Conservation (phyloP, 2,888 invertebrate species). For the Eristalinus sepulchralis region DNA sequence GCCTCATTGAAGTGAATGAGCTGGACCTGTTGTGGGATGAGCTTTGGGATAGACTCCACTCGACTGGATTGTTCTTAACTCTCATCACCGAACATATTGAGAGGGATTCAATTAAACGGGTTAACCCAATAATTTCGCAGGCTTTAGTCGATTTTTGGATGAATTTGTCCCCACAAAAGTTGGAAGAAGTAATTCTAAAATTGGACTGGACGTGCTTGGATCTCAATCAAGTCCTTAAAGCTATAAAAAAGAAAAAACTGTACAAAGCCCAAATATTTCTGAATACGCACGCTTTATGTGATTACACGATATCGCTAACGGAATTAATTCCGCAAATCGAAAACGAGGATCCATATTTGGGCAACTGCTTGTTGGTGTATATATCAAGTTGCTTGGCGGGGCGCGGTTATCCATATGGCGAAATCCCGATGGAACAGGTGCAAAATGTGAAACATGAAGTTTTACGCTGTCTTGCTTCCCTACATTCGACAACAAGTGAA, state of each 20-base stretch:
- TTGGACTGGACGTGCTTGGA: constrained; percentile 89
- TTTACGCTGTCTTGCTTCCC: constrained; percentile 86
- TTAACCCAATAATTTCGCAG: constrained; percentile 88
- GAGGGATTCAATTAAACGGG: constrained; percentile 83
- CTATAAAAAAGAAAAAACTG: constrained; percentile 78
- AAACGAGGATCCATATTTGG: constrained; percentile 83
- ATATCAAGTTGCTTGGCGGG: constrained; percentile 94
- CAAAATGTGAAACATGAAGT: constrained; percentile 88
- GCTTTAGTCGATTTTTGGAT: constrained; percentile 87
- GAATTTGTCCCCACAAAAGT: constrained; percentile 83
- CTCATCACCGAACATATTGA: constrained; percentile 87
- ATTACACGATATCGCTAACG: constrained; percentile 88
- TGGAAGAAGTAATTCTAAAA: constrained; percentile 88
- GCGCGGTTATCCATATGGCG: constrained; percentile 89
- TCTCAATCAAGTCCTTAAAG: constrained; percentile 85
- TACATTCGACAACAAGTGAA: constrained; percentile 85
- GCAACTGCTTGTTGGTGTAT: constrained; percentile 92
- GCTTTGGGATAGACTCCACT: constrained; percentile 83
- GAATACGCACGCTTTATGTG: constrained; percentile 88
- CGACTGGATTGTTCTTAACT: constrained; percentile 85
- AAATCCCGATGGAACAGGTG: constrained; percentile 84
- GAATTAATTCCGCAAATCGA: constrained; percentile 84
- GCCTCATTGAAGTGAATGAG: constrained; percentile 79
- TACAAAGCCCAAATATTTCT: constrained; percentile 84
- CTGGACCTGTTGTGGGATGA: constrained; percentile 84